These are phyloP conservation scores for Eulemur mongoz DNA, from an alignment of 2,797 vertebrate species.

Conservation along the genomic window DNA sequence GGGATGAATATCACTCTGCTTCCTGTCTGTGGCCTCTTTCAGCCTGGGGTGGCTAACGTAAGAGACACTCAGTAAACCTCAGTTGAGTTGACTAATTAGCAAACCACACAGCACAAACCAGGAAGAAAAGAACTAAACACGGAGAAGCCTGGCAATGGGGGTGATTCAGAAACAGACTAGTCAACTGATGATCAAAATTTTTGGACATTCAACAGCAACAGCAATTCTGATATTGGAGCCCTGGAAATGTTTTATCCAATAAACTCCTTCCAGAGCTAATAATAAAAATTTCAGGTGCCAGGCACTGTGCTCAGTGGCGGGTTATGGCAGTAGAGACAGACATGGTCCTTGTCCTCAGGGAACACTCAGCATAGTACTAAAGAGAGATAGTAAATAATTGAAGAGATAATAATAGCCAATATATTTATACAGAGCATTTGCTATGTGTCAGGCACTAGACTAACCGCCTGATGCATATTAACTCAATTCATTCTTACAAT, in stretches of 20 bases:
- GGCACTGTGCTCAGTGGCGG: not conserved
- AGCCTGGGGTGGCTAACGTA: not conserved
- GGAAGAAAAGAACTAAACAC: not conserved
- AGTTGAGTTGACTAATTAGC: not conserved
- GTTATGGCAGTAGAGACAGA: not conserved
- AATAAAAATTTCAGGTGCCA: not conserved
- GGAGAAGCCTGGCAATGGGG: not conserved
- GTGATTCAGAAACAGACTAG: not conserved
- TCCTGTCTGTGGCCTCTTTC: not conserved
- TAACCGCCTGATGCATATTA: not conserved
- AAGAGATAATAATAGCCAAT: not conserved
- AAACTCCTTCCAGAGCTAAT: conserved; percentile 18
- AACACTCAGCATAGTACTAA: not conserved
- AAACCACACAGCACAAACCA: conserved; percentile 18
- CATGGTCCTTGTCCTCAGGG: not conserved
- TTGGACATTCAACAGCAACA: not conserved
- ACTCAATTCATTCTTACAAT: not conserved
- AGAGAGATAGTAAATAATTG: not conserved
- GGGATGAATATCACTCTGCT: not conserved
- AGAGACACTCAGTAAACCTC: not conserved
- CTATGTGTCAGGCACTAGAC: not conserved
- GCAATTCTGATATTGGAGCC: not conserved
- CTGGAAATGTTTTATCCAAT: not conserved
- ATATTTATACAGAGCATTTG: not conserved
- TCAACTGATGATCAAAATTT: not conserved